These are phyloP conservation scores for Notothenia coriiceps DNA, from an alignment of 2,113 vertebrate genomes.

Conservation along the genomic window DNA sequence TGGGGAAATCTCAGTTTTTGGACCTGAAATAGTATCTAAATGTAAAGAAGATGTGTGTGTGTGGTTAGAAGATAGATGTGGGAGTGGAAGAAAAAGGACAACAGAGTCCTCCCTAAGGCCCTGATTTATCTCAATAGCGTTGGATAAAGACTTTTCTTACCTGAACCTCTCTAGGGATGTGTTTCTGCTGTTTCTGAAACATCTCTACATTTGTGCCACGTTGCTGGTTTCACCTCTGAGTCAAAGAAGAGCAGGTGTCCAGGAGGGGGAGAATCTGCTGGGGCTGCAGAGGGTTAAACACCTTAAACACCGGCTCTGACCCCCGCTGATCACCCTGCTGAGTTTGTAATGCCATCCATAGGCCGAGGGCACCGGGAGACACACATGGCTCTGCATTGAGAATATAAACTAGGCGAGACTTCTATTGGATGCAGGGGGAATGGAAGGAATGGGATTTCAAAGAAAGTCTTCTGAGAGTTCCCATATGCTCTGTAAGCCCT, in stretches of 20 bases:
- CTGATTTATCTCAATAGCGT: conserved; percentile 7
- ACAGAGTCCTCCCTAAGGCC: neutral
- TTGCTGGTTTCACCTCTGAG: conserved; percentile 40
- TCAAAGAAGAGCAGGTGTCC: conserved; percentile 66
- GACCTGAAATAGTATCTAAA: conserved; percentile 19
- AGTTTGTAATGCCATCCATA: conserved; percentile 72
- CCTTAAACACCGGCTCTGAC: conserved; percentile 73
- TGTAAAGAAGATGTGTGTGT: neutral
- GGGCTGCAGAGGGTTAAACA: conserved; percentile 74
- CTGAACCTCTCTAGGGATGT: neutral
- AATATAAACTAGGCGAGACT: conserved; percentile 70
- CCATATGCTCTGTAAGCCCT: conserved; percentile 68
- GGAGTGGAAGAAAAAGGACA: conserved; percentile 1
- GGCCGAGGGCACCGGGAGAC: conserved; percentile 59
- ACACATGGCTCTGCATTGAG: conserved; percentile 47
- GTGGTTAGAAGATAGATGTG: neutral
- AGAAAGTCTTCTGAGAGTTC: conserved; percentile 64
- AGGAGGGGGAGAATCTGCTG: conserved; percentile 46
- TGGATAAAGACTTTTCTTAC: neutral
- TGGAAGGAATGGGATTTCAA: conserved; percentile 55
- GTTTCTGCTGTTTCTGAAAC: conserved; percentile 5
- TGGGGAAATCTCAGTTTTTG: conserved; percentile 20
- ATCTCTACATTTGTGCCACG: neutral
- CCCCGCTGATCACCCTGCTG: conserved; percentile 73
- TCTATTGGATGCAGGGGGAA: conserved; percentile 45